Base-by-base conservation (phyloP, 1,140 invertebrate species). In the Meloidogyne chitwoodi region DNA sequence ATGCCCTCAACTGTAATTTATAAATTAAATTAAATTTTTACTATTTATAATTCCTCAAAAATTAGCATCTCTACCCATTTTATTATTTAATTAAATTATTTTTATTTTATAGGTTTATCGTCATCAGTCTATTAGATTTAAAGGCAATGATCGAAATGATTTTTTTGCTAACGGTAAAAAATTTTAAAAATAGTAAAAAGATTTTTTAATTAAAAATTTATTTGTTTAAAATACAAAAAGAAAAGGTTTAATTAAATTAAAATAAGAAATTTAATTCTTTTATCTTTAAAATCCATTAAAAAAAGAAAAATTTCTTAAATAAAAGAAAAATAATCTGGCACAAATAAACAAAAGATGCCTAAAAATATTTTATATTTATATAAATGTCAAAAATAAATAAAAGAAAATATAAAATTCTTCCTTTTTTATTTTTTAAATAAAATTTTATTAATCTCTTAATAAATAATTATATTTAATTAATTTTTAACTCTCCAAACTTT, bases 111-210 rank as follows among this genome's bases (percentile, higher is more conserved):
- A 73, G 56, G n/a, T 27, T 56, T 65, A 73, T 31, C n/a, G 34
- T 0, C 71, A 73, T 34, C 71, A 64, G 24, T 73, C 71, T 22
- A 73, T 73, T 22, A 22, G 71, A 19, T 73, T 65, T 34, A 73
- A 73, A 34, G 71, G 71, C 71, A 73, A 73, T 63, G 71, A 73
- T 31, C 71, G 71, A 10, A 73, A 73, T 34, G 56, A 73, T 56
- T 73, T 73, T 64, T 73, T 73, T 29, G 71, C 71, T 14, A 73
- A 73, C 26, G 71, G 71, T 73, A 73, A 62, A 29, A 12, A 34
- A 29, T 31, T 27, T 27, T 12, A 26, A 63, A 63, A 62, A 63
- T 26, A 0, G 22, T 72, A 26, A 71, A 24, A n/a, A n/a, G 5
- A 56, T 8, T n/a, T 56, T n/a, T 56, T 56, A 8, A 38, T 38